phyloP scores from a whole-genome alignment of 2,888 invertebrate species.

The Phyto melanocephala region DNA sequence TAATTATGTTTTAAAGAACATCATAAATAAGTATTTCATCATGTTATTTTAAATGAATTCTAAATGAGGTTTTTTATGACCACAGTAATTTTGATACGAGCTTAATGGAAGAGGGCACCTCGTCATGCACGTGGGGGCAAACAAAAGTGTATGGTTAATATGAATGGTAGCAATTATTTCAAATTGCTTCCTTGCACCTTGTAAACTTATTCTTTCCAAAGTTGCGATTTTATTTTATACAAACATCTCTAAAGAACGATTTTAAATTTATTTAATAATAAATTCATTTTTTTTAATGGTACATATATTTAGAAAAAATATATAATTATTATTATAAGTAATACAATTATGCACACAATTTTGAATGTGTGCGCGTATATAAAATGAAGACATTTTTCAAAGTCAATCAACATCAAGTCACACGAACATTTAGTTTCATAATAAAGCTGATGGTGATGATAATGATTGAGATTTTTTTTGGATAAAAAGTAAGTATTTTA shows the following conservation, averaged over 20 bases:
- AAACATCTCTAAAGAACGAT: conserved; percentile 16
- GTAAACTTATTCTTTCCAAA: conserved; percentile 53
- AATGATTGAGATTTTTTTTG: not conserved
- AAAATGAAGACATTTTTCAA: conserved; percentile 73
- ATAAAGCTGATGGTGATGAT: not conserved
- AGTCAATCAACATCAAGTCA: conserved; percentile 39
- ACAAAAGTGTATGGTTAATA: conserved; percentile 71
- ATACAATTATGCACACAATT: conserved; percentile 62
- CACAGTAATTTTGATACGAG: conserved; percentile 38
- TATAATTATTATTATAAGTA: conserved; percentile 66
- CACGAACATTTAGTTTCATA: conserved; percentile 23
- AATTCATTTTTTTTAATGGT: conserved; percentile 27
- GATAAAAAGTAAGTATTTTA: not conserved
- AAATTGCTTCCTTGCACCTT: conserved; percentile 78
- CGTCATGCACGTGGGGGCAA: conserved; percentile 67
- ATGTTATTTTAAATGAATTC: conserved; percentile 74
- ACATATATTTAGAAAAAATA: conserved; percentile 42
- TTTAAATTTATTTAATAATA: conserved; percentile 40
- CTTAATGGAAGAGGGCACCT: conserved; percentile 63
- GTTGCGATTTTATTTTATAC: conserved; percentile 24
- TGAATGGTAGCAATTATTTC: conserved; percentile 76
- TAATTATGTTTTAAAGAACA: conserved; percentile 48
- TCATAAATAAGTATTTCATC: conserved; percentile 53
- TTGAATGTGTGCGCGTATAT: conserved; percentile 42
- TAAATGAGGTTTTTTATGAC: conserved; percentile 58